Evolutionary conservation across 2,797 vertebrate genomes (phyloP), one percentile per base, ranked within the genome.

Genomic region (Syngnathus rostellatus): DNA sequence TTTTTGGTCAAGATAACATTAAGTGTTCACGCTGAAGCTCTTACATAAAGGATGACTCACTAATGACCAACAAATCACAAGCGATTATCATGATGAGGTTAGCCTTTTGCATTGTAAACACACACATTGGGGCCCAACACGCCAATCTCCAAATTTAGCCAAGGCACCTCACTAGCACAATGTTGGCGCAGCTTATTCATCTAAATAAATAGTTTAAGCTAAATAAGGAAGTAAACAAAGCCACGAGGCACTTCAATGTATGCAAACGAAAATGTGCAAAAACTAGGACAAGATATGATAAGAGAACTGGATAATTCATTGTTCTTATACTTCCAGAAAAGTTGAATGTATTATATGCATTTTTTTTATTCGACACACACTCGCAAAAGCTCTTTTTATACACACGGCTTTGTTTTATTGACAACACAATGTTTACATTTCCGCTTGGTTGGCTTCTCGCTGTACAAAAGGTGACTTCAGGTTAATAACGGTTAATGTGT

Each of bases 31-130:
- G 75, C 76, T 64, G 67, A 51, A 58, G 70, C 60, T 63, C 67
- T 85, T 83, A 81, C 74, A 80, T 86, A 83, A 88, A 78, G 3
- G 14, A 72, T 88, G 84, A 87, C 61, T 86, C 82, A 86, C 70
- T 76, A 77, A 78, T 77, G 73, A 80, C 66, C 46, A 62, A 74
- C 39, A 76, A 51, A 78, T 87, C 85, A 87, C 77, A 70, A 81
- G 73, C 69, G 53, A 87, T 88, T 83, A 87, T 72, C 70, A 40
- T 86, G 81, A 86, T 80, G 79, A 77, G 83, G 66, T 77, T 78
- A 72, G 67, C 74, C 74, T 80, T 84, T 83, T 67, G 80, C 68
- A 48, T 68, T 65, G 45, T 69, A 71, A 77, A 78, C 73, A 84
- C 71, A 68, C 73, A 72, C 63, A 68, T 2, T 43, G 69, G 65